These are phyloP conservation scores for Phalacrocorax pelagicus DNA, from an alignment of 2,113 vertebrate species.

Conservation along the genomic window DNA sequence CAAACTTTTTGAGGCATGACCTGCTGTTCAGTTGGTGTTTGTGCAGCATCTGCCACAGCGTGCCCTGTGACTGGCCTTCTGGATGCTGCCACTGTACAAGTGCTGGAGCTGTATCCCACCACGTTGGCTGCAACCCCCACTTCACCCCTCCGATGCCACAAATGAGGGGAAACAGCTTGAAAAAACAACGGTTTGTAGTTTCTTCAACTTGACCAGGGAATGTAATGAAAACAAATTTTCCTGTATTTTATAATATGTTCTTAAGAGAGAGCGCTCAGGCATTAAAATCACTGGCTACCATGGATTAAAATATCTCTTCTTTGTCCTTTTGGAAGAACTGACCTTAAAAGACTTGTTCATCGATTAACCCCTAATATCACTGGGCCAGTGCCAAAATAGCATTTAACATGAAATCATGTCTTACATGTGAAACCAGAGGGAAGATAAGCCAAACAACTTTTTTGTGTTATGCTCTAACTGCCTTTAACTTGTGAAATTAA, in stretches of 20 bases:
- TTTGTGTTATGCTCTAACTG: not conserved
- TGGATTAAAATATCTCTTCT: not conserved
- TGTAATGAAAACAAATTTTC: not conserved
- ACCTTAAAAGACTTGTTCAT: not conserved
- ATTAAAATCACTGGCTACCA: not conserved
- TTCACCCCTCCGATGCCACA: not conserved
- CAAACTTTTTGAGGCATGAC: fast-evolving
- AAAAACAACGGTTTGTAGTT: fast-evolving
- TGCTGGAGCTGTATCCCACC: not conserved
- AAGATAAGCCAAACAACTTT: not conserved
- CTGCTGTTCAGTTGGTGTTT: not conserved
- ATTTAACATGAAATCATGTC: not conserved
- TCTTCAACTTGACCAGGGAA: not conserved
- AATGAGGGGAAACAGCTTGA: not conserved
- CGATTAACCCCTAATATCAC: not conserved
- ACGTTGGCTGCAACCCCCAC: not conserved
- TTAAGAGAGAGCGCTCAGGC: not conserved
- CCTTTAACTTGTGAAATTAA: not conserved
- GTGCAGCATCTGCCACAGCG: fast-evolving
- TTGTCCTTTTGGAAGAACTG: not conserved
- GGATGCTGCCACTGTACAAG: not conserved
- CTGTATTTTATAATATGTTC: not conserved
- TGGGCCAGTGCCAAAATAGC: not conserved
- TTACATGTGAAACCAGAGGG: not conserved
- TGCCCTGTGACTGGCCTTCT: not conserved